phyloP scores from a whole-genome alignment of 1,140 invertebrate genomes.

The Trichonephila clavata region DNA sequence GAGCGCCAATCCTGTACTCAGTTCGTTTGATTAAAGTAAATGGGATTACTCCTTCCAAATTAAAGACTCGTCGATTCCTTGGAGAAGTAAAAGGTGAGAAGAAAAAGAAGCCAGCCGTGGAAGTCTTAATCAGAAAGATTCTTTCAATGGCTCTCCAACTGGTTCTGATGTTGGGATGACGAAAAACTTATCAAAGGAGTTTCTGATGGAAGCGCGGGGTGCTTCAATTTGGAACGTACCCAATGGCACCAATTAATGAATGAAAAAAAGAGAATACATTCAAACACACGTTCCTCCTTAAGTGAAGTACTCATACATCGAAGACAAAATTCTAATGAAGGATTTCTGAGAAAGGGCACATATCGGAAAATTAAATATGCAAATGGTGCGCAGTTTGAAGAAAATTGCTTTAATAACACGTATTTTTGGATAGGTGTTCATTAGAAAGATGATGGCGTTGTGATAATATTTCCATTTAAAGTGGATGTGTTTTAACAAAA shows the following conservation, averaged over 20 bases:
- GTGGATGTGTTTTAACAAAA: too few species aligned
- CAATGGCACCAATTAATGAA: not conserved
- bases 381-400: too few species aligned
- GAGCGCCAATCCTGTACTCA: not conserved
- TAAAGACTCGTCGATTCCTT: not conserved
- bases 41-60: constrained; percentile 42
- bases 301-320: too few species aligned
- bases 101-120: not conserved
- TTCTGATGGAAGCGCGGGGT: too few species aligned
- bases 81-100: not conserved
- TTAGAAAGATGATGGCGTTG: too few species aligned
- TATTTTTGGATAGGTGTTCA: too few species aligned
- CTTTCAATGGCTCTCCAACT: not conserved
- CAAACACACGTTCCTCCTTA: too few species aligned
- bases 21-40: constrained; percentile 39
- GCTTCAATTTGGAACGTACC: not conserved
- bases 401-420: too few species aligned
- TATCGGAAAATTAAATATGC: too few species aligned
- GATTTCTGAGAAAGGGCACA: too few species aligned
- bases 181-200: constrained; percentile 26
- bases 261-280: not conserved
- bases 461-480: too few species aligned
- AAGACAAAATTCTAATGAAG: too few species aligned
- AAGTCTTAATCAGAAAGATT: constrained; percentile 46
- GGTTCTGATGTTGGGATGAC: not conserved